These are phyloP conservation scores for Diachasma alloeum DNA, from an alignment of 1,140 invertebrate genomes.

Conservation along the genomic window DNA sequence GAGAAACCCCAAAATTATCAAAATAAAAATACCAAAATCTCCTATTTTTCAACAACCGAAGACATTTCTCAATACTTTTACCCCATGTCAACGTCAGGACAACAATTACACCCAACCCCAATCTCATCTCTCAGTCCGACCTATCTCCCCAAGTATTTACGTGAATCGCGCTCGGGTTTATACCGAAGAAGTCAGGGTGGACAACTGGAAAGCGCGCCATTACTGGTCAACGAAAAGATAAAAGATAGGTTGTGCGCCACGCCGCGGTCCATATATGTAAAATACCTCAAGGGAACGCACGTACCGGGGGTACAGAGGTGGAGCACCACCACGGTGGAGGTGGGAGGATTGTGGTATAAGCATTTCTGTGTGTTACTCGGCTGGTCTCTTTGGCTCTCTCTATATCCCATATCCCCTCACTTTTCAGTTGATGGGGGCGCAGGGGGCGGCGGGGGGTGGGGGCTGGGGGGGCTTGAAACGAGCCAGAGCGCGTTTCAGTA, in stretches of 20 bases:
- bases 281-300: conserved; percentile 57
- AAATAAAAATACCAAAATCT: too few relatives aligned
- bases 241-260: conserved; percentile 48
- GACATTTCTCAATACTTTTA: too few relatives aligned
- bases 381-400: neutral
- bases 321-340: neutral
- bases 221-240: conserved; percentile 48
- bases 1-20: too few relatives aligned
- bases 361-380: neutral
- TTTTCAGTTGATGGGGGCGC: neutral
- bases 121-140: neutral
- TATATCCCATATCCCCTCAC: neutral
- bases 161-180: neutral
- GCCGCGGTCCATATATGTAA: conserved; percentile 61
- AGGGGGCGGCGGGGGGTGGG: conserved; percentile 17
- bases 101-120: too few relatives aligned
- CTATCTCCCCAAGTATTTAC: neutral
- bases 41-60: too few relatives aligned
- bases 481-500: conserved; percentile 41
- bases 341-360: neutral
- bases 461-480: neutral
- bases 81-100: too few relatives aligned
- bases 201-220: conserved; percentile 41
- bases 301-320: conserved; percentile 42
- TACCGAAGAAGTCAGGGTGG: neutral